Conservation (phyloP, 2,797 vertebrate genomes). For the Dendrocincla fuliginosa region DNA sequence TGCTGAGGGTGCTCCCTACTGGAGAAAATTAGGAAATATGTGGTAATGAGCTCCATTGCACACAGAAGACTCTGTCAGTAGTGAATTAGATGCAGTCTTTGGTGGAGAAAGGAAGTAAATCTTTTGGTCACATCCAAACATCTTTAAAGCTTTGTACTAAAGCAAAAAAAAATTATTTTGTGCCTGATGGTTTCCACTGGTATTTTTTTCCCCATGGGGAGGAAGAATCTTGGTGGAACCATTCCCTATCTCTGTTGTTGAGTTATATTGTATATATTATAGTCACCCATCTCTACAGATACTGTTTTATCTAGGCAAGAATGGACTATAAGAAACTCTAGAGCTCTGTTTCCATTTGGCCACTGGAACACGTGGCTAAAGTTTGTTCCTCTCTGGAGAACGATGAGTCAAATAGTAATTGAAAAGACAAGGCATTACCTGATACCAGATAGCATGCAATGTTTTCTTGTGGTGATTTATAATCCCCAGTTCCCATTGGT, state of each 20-base stretch:
- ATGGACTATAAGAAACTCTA: not conserved
- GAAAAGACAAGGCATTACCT: slow-evolving; percentile 18
- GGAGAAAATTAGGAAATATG: not conserved
- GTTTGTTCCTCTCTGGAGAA: not conserved
- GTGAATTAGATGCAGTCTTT: not conserved
- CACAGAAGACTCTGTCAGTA: not conserved
- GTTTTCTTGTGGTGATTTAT: slow-evolving; percentile 10
- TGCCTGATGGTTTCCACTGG: not conserved
- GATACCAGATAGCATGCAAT: not conserved
- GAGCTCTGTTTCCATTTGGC: not conserved
- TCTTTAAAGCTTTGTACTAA: not conserved
- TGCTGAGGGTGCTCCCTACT: not conserved
- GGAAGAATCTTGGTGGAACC: not conserved
- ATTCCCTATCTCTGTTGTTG: not conserved
- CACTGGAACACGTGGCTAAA: not conserved
- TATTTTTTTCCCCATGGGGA: not conserved
- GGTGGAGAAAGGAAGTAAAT: not conserved
- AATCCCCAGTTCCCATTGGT: slow-evolving; percentile 8
- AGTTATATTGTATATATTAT: not conserved
- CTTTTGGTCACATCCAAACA: not conserved
- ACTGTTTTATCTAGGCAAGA: not conserved
- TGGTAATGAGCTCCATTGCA: not conserved
- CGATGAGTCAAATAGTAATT: not conserved
- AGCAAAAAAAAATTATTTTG: not conserved
- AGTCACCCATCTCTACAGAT: not conserved